Conservation (phyloP, 2,888 invertebrate genomes). For the Ctenicera cuprea region DNA sequence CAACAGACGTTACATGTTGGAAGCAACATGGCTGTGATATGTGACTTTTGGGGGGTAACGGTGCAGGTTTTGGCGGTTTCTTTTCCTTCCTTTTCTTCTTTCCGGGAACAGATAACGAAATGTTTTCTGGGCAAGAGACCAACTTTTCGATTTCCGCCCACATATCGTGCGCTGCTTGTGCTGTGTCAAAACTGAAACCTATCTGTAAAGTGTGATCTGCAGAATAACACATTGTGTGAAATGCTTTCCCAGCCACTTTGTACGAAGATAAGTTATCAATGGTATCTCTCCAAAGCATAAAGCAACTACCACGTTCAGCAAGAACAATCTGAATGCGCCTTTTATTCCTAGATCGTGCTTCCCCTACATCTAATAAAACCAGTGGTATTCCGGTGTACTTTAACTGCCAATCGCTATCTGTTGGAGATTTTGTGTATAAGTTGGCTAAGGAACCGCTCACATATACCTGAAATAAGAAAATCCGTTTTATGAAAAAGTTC, state of each 20-base stretch:
- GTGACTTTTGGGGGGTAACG: constrained; percentile 85
- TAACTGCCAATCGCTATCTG: constrained; percentile 80
- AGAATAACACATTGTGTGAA: constrained; percentile 89
- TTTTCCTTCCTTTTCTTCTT: constrained; percentile 75
- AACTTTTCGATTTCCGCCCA: constrained; percentile 81
- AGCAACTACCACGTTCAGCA: constrained; percentile 81
- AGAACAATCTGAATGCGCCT: constrained; percentile 72
- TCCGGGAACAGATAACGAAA: constrained; percentile 78
- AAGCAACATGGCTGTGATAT: constrained; percentile 91
- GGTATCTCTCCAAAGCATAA: constrained; percentile 87
- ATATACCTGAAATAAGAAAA: constrained; percentile 75
- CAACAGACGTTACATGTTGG: constrained; percentile 87
- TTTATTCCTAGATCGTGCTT: constrained; percentile 81
- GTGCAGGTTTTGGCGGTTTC: constrained; percentile 75
- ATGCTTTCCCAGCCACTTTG: constrained; percentile 81
- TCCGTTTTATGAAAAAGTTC: too few relatives aligned
- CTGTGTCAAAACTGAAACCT: constrained; percentile 87
- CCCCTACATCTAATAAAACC: constrained; percentile 85
- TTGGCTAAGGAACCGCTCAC: constrained; percentile 86
- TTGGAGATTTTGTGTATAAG: constrained; percentile 78
- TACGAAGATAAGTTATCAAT: constrained; percentile 88
- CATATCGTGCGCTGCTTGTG: constrained; percentile 82
- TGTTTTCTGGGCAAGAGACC: constrained; percentile 86
- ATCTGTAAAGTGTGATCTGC: constrained; percentile 85
- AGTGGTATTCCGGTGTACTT: constrained; percentile 87